A percentile compares a stretch with the other conserved stretches of the same genome.
These are phyloP conservation scores for Drosophila conformis DNA, from an alignment of 2,888 invertebrate species.

Conservation along the genomic window DNA sequence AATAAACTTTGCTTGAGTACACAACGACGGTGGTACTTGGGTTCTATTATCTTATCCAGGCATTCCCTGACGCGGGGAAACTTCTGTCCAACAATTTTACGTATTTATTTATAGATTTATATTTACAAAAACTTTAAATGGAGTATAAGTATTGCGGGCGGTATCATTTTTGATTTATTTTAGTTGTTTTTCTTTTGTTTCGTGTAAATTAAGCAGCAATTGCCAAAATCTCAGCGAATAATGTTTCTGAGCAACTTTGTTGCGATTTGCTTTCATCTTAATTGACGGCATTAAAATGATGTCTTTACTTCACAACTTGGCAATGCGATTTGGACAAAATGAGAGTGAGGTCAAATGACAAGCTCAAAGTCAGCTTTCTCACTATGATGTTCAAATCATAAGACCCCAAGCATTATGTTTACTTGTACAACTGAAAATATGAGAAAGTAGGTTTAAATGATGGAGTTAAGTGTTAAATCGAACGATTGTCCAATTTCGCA, in stretches of 20 bases:
- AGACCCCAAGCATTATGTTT: not conserved
- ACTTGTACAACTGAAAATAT: not conserved
- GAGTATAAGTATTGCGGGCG: not conserved
- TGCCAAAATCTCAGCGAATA: conserved; percentile 16
- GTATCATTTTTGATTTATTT: conserved; percentile 28
- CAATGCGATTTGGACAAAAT: conserved; percentile 25
- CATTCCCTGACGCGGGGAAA: too few relatives aligned
- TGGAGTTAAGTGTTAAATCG: not conserved
- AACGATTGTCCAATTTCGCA: not conserved
- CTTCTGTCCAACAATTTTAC: not conserved
- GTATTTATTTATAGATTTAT: conserved; percentile 16
- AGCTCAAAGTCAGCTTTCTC: conserved; percentile 27
- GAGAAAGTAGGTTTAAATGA: conserved; percentile 2
- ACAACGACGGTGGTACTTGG: too few relatives aligned
- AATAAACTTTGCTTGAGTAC: too few relatives aligned
- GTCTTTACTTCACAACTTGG: conserved; percentile 26
- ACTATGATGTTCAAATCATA: conserved; percentile 19
- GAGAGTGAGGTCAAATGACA: conserved; percentile 10
- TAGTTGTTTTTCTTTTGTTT: conserved; percentile 15
- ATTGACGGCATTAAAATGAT: conserved; percentile 35
- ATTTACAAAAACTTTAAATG: not conserved
- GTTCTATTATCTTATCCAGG: too few relatives aligned
- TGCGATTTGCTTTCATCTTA: not conserved
- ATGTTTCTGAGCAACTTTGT: conserved; percentile 1
- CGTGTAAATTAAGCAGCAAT: conserved; percentile 17